A percentile compares a stretch with the other conserved stretches of the same genome.
phyloP scores from a whole-genome alignment of 2,113 vertebrate genomes.

The Cephalopholis sonnerati region DNA sequence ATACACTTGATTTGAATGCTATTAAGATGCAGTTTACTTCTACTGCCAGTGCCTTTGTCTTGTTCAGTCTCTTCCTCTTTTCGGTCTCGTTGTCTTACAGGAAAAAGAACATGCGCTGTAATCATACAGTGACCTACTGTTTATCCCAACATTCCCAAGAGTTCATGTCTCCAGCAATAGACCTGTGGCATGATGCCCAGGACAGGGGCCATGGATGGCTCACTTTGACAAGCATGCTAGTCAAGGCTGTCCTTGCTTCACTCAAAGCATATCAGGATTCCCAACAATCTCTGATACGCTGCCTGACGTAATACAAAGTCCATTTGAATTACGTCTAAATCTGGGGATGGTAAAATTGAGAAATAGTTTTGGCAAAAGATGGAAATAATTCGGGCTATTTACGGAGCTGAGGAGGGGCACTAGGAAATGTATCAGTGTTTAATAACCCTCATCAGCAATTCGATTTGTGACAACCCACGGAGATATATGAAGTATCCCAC shows the following conservation, averaged over 20 bases:
- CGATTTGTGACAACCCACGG: slow-evolving; percentile 56
- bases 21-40: neutral
- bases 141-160: slow-evolving; percentile 81
- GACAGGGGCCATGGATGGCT: slow-evolving; percentile 71
- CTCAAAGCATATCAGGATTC: slow-evolving; percentile 71
- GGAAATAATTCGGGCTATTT: slow-evolving; percentile 65
- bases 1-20: neutral
- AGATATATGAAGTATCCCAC: slow-evolving; percentile 66
- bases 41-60: neutral
- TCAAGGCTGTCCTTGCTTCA: slow-evolving; percentile 72
- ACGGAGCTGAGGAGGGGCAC: slow-evolving; percentile 36
- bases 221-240: slow-evolving; percentile 74
- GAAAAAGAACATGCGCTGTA: slow-evolving; percentile 62
- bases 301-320: slow-evolving; percentile 67
- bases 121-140: slow-evolving; percentile 71
- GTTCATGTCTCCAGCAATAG: slow-evolving; percentile 84
- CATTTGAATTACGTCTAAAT: slow-evolving; percentile 74
- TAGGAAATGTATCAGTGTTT: slow-evolving; percentile 52
- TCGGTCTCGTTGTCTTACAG: slow-evolving; percentile 37
- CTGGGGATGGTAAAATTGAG: slow-evolving; percentile 62
- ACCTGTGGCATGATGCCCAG: slow-evolving; percentile 79
- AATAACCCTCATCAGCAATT: slow-evolving; percentile 64
- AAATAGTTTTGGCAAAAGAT: slow-evolving; percentile 63
- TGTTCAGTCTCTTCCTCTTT: slow-evolving; percentile 11
- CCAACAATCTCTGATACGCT: slow-evolving; percentile 66